A percentile compares a stretch with the other conserved stretches of the same genome.
Evolutionary conservation across 2,888 invertebrate genomes (phyloP).

Genomic region (Busseola fusca): DNA sequence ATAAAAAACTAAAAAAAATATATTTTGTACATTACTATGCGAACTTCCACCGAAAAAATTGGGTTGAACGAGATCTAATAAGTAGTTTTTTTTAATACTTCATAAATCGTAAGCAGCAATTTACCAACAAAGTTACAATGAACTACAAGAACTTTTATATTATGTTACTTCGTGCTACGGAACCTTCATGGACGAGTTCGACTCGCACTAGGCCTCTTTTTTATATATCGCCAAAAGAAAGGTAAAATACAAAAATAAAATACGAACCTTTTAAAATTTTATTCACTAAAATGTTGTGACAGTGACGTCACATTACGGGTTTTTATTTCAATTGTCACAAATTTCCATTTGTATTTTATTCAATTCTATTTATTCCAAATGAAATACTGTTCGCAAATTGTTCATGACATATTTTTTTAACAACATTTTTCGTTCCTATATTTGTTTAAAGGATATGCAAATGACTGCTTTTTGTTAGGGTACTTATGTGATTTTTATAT

Average conservation of each 20-base stretch:
- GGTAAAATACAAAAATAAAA: neutral
- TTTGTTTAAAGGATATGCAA: neutral
- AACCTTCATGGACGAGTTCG: no score
- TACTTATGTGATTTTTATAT: neutral
- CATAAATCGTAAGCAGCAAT: no score
- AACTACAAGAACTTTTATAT: no score
- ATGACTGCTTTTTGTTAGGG: neutral
- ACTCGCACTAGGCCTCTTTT: no score
- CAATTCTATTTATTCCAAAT: constrained; percentile 15
- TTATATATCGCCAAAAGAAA: neutral
- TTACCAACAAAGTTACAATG: no score
- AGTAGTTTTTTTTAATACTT: no score
- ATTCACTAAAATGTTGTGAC: constrained; percentile 38
- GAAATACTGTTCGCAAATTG: constrained; percentile 33
- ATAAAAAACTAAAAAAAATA: no score
- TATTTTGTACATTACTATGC: no score
- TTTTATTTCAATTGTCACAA: constrained; percentile 39
- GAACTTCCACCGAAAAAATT: no score
- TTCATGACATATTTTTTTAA: constrained; percentile 14
- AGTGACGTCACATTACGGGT: constrained; percentile 32
- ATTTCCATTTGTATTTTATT: constrained; percentile 41
- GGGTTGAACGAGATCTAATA: no score
- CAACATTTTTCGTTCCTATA: constrained; percentile 11
- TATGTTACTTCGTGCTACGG: no score
- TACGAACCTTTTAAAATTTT: constrained; percentile 14